Percentiles rank a stretch among this genome's conserved stretches.
phyloP scores from a whole-genome alignment of 1,140 invertebrate species.

The Leptinotarsa defecta region DNA sequence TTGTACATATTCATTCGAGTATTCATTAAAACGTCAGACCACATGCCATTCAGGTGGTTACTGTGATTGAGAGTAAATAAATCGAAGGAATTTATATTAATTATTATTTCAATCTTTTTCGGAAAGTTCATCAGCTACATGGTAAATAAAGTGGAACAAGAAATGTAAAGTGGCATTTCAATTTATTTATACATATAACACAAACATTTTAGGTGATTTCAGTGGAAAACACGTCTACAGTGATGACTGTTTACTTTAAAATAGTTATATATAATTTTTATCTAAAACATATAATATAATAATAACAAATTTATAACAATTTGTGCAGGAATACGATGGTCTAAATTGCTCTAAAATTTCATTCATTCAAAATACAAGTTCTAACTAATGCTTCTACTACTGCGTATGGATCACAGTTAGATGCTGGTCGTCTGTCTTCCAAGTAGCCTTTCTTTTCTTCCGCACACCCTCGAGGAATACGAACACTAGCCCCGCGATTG shows the following conservation, averaged over 20 bases:
- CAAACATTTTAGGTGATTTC: background rate
- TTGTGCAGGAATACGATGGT: background rate
- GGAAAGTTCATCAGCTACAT: too few relatives aligned
- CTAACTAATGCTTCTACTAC: conserved; percentile 70
- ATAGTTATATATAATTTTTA: background rate
- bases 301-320: background rate
- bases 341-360: conserved; percentile 24
- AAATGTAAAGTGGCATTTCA: background rate
- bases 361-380: conserved; percentile 68
- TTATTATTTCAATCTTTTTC: too few relatives aligned
- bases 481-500: conserved; percentile 77
- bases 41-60: too few relatives aligned
- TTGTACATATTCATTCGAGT: too few relatives aligned
- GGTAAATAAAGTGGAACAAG: too few relatives aligned
- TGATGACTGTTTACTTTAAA: background rate
- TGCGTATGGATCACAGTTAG: conserved; percentile 86
- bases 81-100: too few relatives aligned
- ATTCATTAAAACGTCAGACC: too few relatives aligned
- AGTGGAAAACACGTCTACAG: background rate
- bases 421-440: conserved; percentile 90
- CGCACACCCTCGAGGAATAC: conserved; percentile 81
- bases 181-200: background rate
- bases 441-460: conserved; percentile 90
- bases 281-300: background rate
- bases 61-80: too few relatives aligned